These are phyloP conservation scores for Acomys russatus DNA, from an alignment of 2,797 vertebrate species.

Conservation along the genomic window DNA sequence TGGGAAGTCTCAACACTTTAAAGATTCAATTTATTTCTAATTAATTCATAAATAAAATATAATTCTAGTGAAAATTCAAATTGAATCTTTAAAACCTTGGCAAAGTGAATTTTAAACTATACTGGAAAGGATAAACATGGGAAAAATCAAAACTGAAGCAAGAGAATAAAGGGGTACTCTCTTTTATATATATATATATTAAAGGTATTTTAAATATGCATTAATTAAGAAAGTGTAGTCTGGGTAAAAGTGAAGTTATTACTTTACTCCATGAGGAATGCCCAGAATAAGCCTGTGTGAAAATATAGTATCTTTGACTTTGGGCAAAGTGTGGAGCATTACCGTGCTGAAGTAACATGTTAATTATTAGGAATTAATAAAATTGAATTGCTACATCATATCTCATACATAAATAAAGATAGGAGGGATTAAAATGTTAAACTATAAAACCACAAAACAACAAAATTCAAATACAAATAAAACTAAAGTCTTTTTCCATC, in stretches of 20 bases:
- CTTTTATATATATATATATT: conserved; percentile 15
- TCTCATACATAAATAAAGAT: conserved; percentile 16
- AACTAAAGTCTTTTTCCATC: conserved; percentile 25
- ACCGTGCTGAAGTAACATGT: background rate
- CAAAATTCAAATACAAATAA: conserved; percentile 18
- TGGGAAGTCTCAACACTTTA: conserved; percentile 63
- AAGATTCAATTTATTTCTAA: conserved; percentile 74
- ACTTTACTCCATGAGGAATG: background rate
- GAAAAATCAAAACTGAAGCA: conserved; percentile 51
- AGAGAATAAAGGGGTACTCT: conserved; percentile 35
- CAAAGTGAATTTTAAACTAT: conserved; percentile 61
- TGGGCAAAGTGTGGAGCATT: conserved; percentile 18
- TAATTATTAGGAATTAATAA: conserved; percentile 63
- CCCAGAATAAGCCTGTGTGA: background rate
- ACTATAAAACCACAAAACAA: background rate
- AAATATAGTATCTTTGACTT: background rate
- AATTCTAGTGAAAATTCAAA: conserved; percentile 72
- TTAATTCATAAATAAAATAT: conserved; percentile 76
- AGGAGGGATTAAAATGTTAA: conserved; percentile 30
- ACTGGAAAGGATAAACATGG: conserved; percentile 32
- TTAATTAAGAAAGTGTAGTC: conserved; percentile 29
- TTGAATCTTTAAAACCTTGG: conserved; percentile 53
- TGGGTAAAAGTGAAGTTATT: background rate
- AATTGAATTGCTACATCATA: background rate
- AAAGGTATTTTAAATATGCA: conserved; percentile 46